Percentiles rank a stretch among this genome's conserved stretches.
Evolutionary conservation across 2,113 vertebrate genomes (phyloP).

Genomic region (Ornithorhynchus anatinus): DNA sequence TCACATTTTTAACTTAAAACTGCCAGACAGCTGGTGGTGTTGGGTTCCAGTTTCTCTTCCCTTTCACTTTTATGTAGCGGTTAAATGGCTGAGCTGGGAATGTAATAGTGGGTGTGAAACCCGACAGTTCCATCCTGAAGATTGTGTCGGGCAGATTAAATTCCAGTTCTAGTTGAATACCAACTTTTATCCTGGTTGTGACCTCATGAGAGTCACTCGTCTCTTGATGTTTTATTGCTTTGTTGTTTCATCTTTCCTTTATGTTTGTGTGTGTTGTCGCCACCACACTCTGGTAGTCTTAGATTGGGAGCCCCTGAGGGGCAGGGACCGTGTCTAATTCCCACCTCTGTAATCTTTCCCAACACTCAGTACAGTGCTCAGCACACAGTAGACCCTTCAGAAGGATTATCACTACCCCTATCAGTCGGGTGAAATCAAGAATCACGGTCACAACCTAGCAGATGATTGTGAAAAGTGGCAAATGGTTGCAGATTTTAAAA

Average conservation of each 20-base stretch:
- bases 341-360: too few species aligned
- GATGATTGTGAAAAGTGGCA: conserved; percentile 14
- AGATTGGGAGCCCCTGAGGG: too few species aligned
- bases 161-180: conserved; percentile 6
- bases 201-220: conserved; percentile 2
- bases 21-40: not conserved
- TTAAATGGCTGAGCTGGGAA: not conserved
- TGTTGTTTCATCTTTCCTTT: too few species aligned
- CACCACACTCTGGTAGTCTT: too few species aligned
- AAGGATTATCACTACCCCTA: too few species aligned
- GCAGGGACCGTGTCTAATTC: too few species aligned
- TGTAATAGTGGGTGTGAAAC: conserved; percentile 10
- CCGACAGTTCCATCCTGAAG: not conserved
- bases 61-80: not conserved
- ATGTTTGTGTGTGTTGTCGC: too few species aligned
- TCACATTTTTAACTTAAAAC: too few species aligned
- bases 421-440: not conserved
- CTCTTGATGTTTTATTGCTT: too few species aligned
- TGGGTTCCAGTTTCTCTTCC: not conserved
- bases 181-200: conserved; percentile 3
- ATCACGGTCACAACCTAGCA: not conserved
- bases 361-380: too few species aligned
- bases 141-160: not conserved
- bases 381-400: too few species aligned
- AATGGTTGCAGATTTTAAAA: too few species aligned